Conservation (phyloP, 2,888 invertebrate species). For the Phortica magna region DNA sequence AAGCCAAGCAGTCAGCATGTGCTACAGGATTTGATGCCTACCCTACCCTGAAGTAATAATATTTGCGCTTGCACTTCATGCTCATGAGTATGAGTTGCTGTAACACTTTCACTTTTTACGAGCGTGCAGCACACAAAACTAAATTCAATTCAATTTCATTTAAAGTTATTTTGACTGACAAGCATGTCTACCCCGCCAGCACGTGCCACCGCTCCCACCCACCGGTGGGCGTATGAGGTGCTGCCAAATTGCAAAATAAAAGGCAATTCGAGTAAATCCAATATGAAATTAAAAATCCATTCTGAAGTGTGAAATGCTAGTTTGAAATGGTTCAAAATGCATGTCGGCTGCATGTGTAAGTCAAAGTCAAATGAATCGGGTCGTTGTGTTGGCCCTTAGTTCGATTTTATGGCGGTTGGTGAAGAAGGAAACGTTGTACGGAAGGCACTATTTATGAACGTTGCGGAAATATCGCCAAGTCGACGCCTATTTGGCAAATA, state of each 20-base stretch:
- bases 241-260: slow-evolving; percentile 10
- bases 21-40: slow-evolving; percentile 15
- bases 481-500: slow-evolving; percentile 28
- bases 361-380: slow-evolving; percentile 45
- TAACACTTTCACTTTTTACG: slow-evolving; percentile 60
- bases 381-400: background rate
- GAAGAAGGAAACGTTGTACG: background rate
- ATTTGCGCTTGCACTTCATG: slow-evolving; percentile 5
- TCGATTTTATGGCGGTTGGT: background rate
- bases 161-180: slow-evolving; percentile 72
- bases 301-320: slow-evolving; percentile 67
- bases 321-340: slow-evolving; percentile 38
- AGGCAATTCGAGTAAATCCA: slow-evolving; percentile 49
- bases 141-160: slow-evolving; percentile 74
- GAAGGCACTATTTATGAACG: slow-evolving; percentile 9
- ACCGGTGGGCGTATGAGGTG: slow-evolving; percentile 40
- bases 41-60: background rate
- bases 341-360: slow-evolving; percentile 36
- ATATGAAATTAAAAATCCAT: slow-evolving; percentile 71
- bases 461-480: background rate
- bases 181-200: slow-evolving; percentile 61
- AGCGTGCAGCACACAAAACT: slow-evolving; percentile 47
- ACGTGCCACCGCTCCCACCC: slow-evolving; percentile 37
- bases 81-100: background rate
- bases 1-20: slow-evolving; percentile 41